A percentile compares a stretch with the other conserved stretches of the same genome.
phyloP scores from a whole-genome alignment of 2,888 invertebrate species.

The Diaperis boleti region DNA sequence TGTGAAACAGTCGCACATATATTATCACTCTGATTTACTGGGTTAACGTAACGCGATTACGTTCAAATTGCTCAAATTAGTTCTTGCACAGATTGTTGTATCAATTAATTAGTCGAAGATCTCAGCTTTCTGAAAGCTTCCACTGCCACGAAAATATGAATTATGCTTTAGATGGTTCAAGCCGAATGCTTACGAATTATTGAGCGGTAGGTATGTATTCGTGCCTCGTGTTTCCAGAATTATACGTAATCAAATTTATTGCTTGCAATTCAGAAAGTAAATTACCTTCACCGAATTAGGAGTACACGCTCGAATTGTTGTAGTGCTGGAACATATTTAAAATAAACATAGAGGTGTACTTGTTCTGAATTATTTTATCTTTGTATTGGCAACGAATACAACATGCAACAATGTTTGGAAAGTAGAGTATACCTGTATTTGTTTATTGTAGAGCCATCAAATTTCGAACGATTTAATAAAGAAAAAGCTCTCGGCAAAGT shows the following conservation, averaged over 20 bases:
- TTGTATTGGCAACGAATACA: too few relatives aligned
- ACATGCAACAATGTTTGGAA: too few relatives aligned
- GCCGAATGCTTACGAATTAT: constrained; percentile 31
- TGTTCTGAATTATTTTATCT: not conserved
- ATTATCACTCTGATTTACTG: constrained; percentile 50
- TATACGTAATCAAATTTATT: constrained; percentile 40
- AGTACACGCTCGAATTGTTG: constrained; percentile 33
- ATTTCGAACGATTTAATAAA: too few relatives aligned
- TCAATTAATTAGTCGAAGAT: constrained; percentile 46
- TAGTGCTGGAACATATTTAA: constrained; percentile 12
- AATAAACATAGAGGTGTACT: too few relatives aligned
- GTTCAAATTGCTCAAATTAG: constrained; percentile 49
- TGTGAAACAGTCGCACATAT: constrained; percentile 51
- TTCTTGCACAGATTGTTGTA: constrained; percentile 48
- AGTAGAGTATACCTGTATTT: too few relatives aligned
- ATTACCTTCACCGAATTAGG: constrained; percentile 37
- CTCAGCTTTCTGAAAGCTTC: constrained; percentile 38
- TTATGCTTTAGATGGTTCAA: constrained; percentile 17
- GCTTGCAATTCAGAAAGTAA: constrained; percentile 40
- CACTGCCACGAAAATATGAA: constrained; percentile 25
- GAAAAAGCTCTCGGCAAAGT: too few relatives aligned
- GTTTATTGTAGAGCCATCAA: too few relatives aligned
- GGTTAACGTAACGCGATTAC: constrained; percentile 49
- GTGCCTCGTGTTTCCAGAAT: constrained; percentile 37
- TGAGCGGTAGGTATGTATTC: constrained; percentile 36